A percentile compares a stretch with the other conserved stretches of the same genome.
Conservation (phyloP, 2,888 invertebrate genomes). For the Colostygia pectinataria region DNA sequence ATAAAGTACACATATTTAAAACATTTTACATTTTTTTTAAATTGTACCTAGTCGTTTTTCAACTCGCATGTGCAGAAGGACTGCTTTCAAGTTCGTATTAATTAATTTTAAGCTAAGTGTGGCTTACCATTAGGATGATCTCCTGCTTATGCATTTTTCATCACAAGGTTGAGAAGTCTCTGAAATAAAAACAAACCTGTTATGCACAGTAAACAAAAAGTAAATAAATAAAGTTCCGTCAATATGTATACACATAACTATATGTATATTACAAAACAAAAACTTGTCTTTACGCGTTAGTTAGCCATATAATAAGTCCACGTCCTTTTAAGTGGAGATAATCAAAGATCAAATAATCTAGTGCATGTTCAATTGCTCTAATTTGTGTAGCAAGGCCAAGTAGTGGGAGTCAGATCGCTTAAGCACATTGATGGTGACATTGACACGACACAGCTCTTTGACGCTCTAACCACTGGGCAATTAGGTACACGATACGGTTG, state of each 20-base stretch:
- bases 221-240: too few species aligned
- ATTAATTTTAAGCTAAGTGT: too few species aligned
- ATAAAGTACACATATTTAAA: too few species aligned
- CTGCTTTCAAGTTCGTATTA: too few species aligned
- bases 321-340: constrained; percentile 28
- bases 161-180: constrained; percentile 50
- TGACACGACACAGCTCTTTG: constrained; percentile 45
- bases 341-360: constrained; percentile 34
- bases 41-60: too few species aligned
- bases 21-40: too few species aligned
- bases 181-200: constrained; percentile 41
- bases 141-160: constrained; percentile 76
- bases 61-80: too few species aligned
- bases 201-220: neutral
- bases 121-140: constrained; percentile 69
- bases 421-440: constrained; percentile 42
- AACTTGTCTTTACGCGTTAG: constrained; percentile 1
- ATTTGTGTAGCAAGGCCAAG: constrained; percentile 52
- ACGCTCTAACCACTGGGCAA: constrained; percentile 44
- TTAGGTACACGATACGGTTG: constrained; percentile 39
- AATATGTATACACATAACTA: too few species aligned
- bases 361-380: constrained; percentile 52
- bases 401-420: constrained; percentile 46
- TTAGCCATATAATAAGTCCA: constrained; percentile 20
- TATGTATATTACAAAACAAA: constrained; percentile 2